Evolutionary conservation across 2,888 invertebrate genomes (phyloP), one percentile per base, ranked within the genome.

Genomic region (Autographa pulchrina): DNA sequence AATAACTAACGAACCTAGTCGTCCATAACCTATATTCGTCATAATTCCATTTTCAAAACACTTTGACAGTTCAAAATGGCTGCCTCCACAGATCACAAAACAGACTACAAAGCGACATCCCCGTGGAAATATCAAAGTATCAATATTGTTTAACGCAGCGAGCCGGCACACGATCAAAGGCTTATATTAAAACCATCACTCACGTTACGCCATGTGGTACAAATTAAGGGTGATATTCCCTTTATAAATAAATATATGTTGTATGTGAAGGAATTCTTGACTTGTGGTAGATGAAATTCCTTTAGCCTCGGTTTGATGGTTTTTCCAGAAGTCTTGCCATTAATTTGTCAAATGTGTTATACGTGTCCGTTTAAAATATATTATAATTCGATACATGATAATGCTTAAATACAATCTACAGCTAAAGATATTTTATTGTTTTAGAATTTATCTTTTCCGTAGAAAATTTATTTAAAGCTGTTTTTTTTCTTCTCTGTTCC

Each of bases 181-280:
- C 64, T 78, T 72, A 76, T 80, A 85, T 85, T 87, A 83, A 84
- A 86, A 78, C 80, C 78, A 80, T 80, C 81, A 70, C 74, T 80
- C 81, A 81, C 70, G 62, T 59, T 56, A 69, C 38, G 75, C 65
- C 72, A 72, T 71, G 72, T 70, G 78, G 75, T 71, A 64, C 77
- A 81, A 80, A 76, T 80, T 76, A 77, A 67, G 68, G 67, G 64
- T 68, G 75, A 69, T 72, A 74, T 77, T 52, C 70, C 64, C 65
- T 74, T 70, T 68, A 64, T 76, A 83, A 77, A 70, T 74, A 77
- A 79, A 72, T 77, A 75, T 79, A 67, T 56, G 25, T 25, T 25
- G 25, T 25, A 25, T 25, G 54, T 25, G 13, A 56, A 13, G n/a
- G 54, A 56, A 56, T 56, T 56, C 54, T 25, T 38, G 32, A 31